Evolutionary conservation across 2,113 vertebrate genomes (phyloP).

Genomic region (Megaleporinus macrocephalus): DNA sequence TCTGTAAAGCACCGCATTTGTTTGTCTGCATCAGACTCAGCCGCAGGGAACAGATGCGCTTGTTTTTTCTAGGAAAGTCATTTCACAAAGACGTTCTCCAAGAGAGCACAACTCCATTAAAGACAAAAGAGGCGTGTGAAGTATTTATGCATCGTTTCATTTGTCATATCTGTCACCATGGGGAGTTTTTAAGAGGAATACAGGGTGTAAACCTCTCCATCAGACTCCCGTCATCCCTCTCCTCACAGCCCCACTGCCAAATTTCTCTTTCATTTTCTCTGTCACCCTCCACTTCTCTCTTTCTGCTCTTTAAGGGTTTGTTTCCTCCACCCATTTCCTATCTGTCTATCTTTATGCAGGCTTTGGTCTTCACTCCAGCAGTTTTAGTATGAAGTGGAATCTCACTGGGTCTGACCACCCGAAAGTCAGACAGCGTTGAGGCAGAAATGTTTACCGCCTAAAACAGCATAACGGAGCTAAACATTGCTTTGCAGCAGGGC

Average conservation of each 20-base stretch:
- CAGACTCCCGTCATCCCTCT: slow-evolving; percentile 28
- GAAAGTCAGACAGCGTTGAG: neutral
- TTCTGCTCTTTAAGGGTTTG: slow-evolving; percentile 10
- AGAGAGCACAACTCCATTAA: slow-evolving; percentile 52
- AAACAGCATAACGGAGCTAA: neutral
- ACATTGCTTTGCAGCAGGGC: neutral
- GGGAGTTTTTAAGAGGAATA: slow-evolving; percentile 41
- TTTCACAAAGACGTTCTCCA: slow-evolving; percentile 45
- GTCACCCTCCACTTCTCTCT: slow-evolving; percentile 2
- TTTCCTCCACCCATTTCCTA: slow-evolving; percentile 36
- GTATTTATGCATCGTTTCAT: slow-evolving; percentile 60
- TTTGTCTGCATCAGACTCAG: slow-evolving; percentile 45
- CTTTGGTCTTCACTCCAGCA: neutral
- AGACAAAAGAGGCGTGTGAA: slow-evolving; percentile 52
- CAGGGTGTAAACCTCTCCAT: slow-evolving; percentile 38
- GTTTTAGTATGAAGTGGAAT: slow-evolving; percentile 7
- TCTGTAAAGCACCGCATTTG: slow-evolving; percentile 25
- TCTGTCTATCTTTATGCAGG: slow-evolving; percentile 42
- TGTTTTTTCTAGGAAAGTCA: slow-evolving; percentile 50
- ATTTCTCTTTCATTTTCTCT: slow-evolving; percentile 18
- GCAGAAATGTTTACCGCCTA: neutral
- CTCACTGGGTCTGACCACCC: neutral
- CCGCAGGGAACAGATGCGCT: slow-evolving; percentile 44
- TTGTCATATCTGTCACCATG: slow-evolving; percentile 61
- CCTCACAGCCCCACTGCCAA: neutral